phyloP scores from a whole-genome alignment of 53 echinoderm and acorn worm species.

The Arbacia lixula region DNA sequence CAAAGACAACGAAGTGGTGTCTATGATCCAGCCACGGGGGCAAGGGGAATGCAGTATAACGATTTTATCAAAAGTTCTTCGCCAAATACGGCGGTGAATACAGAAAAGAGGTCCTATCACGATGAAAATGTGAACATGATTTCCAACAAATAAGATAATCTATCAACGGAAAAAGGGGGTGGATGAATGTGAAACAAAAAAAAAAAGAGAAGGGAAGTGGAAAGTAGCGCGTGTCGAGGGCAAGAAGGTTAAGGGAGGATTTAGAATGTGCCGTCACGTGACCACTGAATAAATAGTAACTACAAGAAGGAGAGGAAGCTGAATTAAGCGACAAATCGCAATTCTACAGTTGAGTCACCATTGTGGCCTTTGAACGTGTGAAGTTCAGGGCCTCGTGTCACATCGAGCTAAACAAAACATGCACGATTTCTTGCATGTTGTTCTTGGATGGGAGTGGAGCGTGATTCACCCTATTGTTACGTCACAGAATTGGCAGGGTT shows the following conservation, averaged over 20 bases:
- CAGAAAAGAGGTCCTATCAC: no score
- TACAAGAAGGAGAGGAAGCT: constrained; percentile 47
- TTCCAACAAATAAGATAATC: no score
- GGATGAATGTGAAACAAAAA: constrained; percentile 23
- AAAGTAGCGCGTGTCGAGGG: constrained; percentile 47
- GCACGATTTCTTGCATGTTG: constrained; percentile 32
- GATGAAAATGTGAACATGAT: no score
- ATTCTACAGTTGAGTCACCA: constrained; percentile 45
- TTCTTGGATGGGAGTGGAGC: constrained; percentile 22
- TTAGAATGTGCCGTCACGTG: constrained; percentile 52
- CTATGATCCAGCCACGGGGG: no score
- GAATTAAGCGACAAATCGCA: constrained; percentile 51
- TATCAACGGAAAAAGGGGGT: neutral
- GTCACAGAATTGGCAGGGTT: constrained; percentile 40
- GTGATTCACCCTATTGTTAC: constrained; percentile 54
- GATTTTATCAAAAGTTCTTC: no score
- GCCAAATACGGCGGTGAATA: no score
- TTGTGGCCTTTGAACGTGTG: constrained; percentile 37
- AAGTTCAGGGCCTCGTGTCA: constrained; percentile 46
- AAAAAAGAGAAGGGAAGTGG: constrained; percentile 1
- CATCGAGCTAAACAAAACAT: constrained; percentile 31
- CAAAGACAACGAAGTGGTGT: no score
- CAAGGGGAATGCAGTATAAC: no score
- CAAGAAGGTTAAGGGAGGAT: constrained; percentile 37
- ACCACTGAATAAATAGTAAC: constrained; percentile 52